Evolutionary conservation across 2,888 invertebrate genomes (phyloP), one percentile per base, ranked within the genome.

Genomic region (Microctonus brassicae): DNA sequence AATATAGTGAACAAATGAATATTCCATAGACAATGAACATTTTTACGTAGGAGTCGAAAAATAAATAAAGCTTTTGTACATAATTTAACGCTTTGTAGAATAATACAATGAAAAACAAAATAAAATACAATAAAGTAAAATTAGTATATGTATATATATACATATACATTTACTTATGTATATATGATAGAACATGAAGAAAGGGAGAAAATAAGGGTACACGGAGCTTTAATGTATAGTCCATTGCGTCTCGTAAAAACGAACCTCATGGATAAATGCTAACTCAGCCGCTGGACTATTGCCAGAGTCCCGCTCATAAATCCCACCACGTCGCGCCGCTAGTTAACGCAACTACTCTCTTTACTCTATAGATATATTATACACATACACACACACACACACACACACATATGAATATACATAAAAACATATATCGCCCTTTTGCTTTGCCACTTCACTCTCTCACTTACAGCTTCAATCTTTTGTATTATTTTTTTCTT

Each of bases 31-130:
- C 39, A 22, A 62, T 70, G 71, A 42, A 69, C 78, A 82, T 82
- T 83, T 83, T 79, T 81, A 78, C 76, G n/a, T n/a, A n/a, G 79
- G 26, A 33, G 80, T 81, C 79, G 82, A 83, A 84, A 85, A 85
- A n/a, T n/a, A n/a, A n/a, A n/a, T n/a, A n/a, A 85, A 82, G 79
- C 80, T 82, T 83, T 81, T 77, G 78, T 79, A 84, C 83, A 85
- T 85, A 85, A 85, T 85, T 85, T 84, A 84, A 75, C 85, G 80
- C 80, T 84, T 81, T 83, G 78, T 83, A 84, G 82, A 85, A 80
- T 84, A 84, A 84, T 85, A 80, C 77, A 47, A 10, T 9, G 10
- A 17, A n/a, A 47, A 17, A n/a, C n/a, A 39, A 47, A 20, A 20
- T 17, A 7, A 42, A 6, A 47, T 47, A 17, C 1, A 47, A 4